phyloP scores from a whole-genome alignment of 2,888 invertebrate species.

The Pachliopta kotzebuea region DNA sequence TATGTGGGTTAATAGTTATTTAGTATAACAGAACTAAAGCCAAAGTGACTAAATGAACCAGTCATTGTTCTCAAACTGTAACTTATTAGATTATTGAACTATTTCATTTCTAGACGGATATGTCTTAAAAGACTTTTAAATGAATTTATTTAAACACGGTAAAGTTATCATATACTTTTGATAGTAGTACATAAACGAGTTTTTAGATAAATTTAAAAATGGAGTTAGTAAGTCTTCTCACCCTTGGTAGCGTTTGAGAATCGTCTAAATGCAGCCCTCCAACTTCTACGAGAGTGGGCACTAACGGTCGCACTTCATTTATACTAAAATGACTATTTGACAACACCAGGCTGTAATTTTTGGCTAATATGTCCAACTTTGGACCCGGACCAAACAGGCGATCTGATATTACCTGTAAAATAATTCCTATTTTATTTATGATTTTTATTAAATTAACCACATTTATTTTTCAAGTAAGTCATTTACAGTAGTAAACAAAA shows the following conservation, averaged over 20 bases:
- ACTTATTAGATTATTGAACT: too few relatives aligned
- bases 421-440: not conserved
- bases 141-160: too few relatives aligned
- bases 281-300: slow-evolving; percentile 78
- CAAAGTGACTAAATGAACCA: slow-evolving; percentile 7
- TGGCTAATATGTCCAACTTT: slow-evolving; percentile 63
- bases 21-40: slow-evolving; percentile 11
- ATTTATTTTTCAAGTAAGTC: too few relatives aligned
- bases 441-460: not conserved
- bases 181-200: too few relatives aligned
- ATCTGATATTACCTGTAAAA: slow-evolving; percentile 65
- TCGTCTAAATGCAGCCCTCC: slow-evolving; percentile 79
- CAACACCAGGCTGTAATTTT: slow-evolving; percentile 75
- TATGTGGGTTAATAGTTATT: slow-evolving; percentile 58
- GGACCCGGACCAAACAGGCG: slow-evolving; percentile 74
- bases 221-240: slow-evolving; percentile 37
- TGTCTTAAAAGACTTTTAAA: too few relatives aligned
- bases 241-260: slow-evolving; percentile 62
- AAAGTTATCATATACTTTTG: too few relatives aligned
- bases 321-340: slow-evolving; percentile 80
- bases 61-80: too few relatives aligned
- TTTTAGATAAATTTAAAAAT: too few relatives aligned
- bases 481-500: too few relatives aligned
- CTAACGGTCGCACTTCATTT: slow-evolving; percentile 76
- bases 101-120: too few relatives aligned